Evolutionary conservation across 2,113 vertebrate genomes (phyloP), one percentile per base, ranked within the genome.

Genomic region (Chrysochloris asiatica): DNA sequence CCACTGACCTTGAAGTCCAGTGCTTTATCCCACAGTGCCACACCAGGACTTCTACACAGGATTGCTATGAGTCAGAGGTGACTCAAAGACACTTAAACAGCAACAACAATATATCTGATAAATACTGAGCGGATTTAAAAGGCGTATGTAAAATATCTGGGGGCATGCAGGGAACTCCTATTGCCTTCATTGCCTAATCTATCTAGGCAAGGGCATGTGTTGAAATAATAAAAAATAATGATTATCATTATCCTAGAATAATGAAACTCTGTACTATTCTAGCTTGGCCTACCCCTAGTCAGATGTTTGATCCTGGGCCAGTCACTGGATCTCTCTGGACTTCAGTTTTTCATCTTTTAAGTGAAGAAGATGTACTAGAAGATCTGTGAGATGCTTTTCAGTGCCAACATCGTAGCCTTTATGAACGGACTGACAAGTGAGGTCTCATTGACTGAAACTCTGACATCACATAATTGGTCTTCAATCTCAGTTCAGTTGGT

Each of bases 21-120:
- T n/a, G n/a, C n/a, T n/a, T n/a, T n/a, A n/a, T n/a, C n/a, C n/a
- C n/a, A n/a, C n/a, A n/a, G n/a, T n/a, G n/a, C n/a, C n/a, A n/a
- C n/a, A n/a, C n/a, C n/a, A n/a, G n/a, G n/a, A n/a, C n/a, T n/a
- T n/a, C n/a, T n/a, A n/a, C n/a, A n/a, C n/a, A n/a, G n/a, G n/a
- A n/a, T n/a, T n/a, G n/a, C n/a, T n/a, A n/a, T n/a, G n/a, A n/a
- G n/a, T n/a, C n/a, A n/a, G n/a, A n/a, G n/a, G n/a, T n/a, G n/a
- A n/a, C n/a, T n/a, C n/a, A n/a, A n/a, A n/a, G n/a, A n/a, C n/a
- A n/a, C n/a, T n/a, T n/a, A n/a, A n/a, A n/a, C n/a, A n/a, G n/a
- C n/a, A n/a, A n/a, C n/a, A n/a, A n/a, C n/a, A n/a, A n/a, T 91
- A 26, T 59, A 56, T 84, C 24, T 65, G 67, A 80, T 71, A 71